phyloP scores from a whole-genome alignment of 2,888 invertebrate genomes.

The Phalera bucephala region DNA sequence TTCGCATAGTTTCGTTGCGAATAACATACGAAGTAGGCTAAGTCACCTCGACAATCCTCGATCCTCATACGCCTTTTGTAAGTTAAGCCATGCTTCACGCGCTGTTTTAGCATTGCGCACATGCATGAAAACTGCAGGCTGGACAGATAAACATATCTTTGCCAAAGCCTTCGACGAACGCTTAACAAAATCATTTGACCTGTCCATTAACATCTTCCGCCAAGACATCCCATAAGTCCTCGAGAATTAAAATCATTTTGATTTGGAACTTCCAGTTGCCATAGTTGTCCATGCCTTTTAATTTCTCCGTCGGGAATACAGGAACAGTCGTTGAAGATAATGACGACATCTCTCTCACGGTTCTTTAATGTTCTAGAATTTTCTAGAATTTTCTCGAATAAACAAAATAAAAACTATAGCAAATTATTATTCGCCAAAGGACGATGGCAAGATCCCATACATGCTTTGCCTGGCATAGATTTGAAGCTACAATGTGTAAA shows the following conservation, averaged over 20 bases:
- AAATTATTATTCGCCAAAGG: too few relatives aligned
- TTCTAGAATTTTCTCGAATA: too few relatives aligned
- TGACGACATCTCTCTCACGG: too few relatives aligned
- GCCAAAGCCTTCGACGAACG: not conserved
- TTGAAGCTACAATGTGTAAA: too few relatives aligned
- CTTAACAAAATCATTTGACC: not conserved
- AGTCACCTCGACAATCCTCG: conserved; percentile 1
- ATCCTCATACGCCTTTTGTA: not conserved
- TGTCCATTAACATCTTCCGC: not conserved
- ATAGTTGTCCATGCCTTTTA: not conserved
- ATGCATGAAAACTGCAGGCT: not conserved
- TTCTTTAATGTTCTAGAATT: too few relatives aligned
- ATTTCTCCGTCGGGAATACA: too few relatives aligned
- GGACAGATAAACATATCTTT: not conserved
- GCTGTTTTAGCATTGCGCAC: not conserved
- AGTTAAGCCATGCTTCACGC: not conserved
- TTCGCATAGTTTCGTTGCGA: not conserved
- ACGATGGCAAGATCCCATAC: too few relatives aligned
- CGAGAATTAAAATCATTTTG: not conserved
- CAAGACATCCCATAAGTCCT: not conserved
- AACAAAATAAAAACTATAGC: too few relatives aligned
- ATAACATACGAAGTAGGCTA: not conserved
- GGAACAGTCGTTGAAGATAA: too few relatives aligned
- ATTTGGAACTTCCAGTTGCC: not conserved
- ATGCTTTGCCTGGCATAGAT: too few relatives aligned